phyloP scores from a whole-genome alignment of 2,888 invertebrate species.

The Habrosyne pyritoides region DNA sequence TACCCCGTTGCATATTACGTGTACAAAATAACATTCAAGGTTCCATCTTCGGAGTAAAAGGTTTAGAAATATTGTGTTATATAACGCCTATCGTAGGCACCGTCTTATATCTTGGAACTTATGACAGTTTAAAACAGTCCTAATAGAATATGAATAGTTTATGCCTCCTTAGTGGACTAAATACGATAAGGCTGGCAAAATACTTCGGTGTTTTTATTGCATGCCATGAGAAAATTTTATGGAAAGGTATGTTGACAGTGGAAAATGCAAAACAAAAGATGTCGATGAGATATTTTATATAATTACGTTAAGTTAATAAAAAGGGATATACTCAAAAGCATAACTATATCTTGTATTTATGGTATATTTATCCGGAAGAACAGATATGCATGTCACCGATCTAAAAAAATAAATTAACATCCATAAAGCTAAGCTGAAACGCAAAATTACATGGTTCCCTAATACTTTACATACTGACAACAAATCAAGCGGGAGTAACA shows the following conservation, averaged over 20 bases:
- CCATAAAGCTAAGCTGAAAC: background rate
- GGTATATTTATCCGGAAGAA: too few relatives aligned
- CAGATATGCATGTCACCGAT: too few relatives aligned
- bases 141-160: background rate
- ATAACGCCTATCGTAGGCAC: background rate
- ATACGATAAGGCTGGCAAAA: too few relatives aligned
- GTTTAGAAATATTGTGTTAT: background rate
- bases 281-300: too few relatives aligned
- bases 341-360: too few relatives aligned
- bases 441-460: background rate
- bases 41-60: background rate
- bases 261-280: too few relatives aligned
- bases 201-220: too few relatives aligned
- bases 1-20: constrained; percentile 14
- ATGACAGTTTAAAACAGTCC: background rate
- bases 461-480: constrained; percentile 14
- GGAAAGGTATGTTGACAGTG: too few relatives aligned
- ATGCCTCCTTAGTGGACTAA: background rate
- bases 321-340: too few relatives aligned
- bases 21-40: background rate
- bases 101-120: background rate
- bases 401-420: constrained; percentile 1
- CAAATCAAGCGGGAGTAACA: constrained; percentile 34
- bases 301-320: too few relatives aligned
- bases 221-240: too few relatives aligned